Conservation (phyloP, 2,888 invertebrate genomes). For the Torymus auratus region DNA sequence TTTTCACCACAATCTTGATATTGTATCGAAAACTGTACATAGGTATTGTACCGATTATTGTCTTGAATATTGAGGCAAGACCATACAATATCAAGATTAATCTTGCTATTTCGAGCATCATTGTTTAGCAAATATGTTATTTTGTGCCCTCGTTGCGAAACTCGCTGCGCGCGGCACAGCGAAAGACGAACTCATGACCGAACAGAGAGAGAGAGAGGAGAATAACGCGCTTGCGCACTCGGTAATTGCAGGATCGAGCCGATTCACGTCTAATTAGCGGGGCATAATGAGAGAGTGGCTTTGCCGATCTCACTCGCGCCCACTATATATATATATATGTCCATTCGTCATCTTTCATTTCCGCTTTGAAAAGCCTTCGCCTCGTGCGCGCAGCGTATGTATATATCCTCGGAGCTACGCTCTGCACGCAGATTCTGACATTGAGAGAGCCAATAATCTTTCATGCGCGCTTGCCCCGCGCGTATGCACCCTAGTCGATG, state of each 20-base stretch:
- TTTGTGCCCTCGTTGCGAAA: background rate
- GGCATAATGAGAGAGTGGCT: conserved; percentile 52
- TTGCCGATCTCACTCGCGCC: conserved; percentile 10
- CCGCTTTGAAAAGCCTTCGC: conserved; percentile 36
- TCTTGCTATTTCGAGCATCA: too few relatives aligned
- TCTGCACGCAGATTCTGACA: conserved; percentile 7
- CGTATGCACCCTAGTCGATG: conserved; percentile 11
- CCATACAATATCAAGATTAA: too few relatives aligned
- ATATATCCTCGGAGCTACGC: background rate
- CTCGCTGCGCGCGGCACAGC: background rate
- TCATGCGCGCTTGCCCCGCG: conserved; percentile 24
- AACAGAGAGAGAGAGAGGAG: background rate
- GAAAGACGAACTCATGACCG: background rate
- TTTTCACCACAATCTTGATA: too few relatives aligned
- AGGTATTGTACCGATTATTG: too few relatives aligned
- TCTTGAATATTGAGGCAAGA: too few relatives aligned
- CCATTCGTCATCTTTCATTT: conserved; percentile 55
- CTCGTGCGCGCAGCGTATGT: background rate
- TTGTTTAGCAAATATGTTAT: too few relatives aligned
- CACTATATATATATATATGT: background rate
- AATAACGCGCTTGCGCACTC: background rate
- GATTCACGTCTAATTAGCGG: conserved; percentile 56
- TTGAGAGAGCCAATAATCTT: conserved; percentile 47
- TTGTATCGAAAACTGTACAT: too few relatives aligned
- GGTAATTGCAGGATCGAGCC: conserved; percentile 50